These are phyloP conservation scores for Enteromius afrohamiltoni DNA, from an alignment of 2,797 vertebrate species.

Conservation along the genomic window DNA sequence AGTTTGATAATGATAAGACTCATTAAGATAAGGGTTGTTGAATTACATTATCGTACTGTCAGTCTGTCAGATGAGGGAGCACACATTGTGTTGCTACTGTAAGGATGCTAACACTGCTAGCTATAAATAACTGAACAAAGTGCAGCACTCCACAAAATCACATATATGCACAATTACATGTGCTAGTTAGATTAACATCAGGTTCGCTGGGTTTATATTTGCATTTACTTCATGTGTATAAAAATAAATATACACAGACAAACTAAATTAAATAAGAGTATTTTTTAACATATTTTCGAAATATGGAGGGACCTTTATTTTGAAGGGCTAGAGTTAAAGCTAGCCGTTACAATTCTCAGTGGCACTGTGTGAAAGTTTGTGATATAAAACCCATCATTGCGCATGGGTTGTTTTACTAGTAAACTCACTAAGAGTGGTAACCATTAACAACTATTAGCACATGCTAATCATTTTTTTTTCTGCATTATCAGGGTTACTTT, in stretches of 20 bases:
- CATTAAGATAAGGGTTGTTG: conserved; percentile 65
- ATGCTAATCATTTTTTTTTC: background rate
- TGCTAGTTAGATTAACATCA: conserved; percentile 20
- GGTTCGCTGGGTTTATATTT: conserved; percentile 41
- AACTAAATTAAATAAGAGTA: background rate
- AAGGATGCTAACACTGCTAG: conserved; percentile 40
- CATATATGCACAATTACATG: conserved; percentile 30
- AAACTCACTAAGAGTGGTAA: background rate
- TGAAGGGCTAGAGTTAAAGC: background rate
- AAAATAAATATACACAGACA: background rate
- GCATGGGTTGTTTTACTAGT: background rate
- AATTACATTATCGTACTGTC: conserved; percentile 67
- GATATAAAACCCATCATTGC: background rate
- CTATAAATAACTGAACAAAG: conserved; percentile 64
- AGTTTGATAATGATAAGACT: conserved; percentile 50
- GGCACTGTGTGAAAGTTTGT: background rate
- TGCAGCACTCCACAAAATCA: conserved; percentile 37
- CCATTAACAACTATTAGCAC: background rate
- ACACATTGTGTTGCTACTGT: conserved; percentile 39
- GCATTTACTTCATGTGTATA: background rate
- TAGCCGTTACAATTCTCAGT: background rate
- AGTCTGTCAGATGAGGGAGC: conserved; percentile 50
- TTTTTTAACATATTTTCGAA: background rate
- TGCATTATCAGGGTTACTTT: background rate
- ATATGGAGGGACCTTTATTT: background rate